Percentiles rank a stretch among this genome's conserved stretches.
phyloP scores from a whole-genome alignment of 2,888 invertebrate species.

The Oligia latruncula region DNA sequence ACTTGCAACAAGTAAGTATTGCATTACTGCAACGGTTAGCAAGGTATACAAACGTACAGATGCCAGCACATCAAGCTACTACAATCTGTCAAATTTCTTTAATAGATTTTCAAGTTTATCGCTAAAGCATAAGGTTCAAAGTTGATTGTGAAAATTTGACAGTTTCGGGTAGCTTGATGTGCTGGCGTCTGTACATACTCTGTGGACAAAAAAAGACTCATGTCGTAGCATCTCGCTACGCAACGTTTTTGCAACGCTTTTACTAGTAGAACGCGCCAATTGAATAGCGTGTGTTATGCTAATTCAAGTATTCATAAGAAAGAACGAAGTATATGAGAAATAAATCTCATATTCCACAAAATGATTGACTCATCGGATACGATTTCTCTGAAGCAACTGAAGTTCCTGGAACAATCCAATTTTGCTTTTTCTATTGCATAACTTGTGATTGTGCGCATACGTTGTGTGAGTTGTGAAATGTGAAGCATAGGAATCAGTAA shows the following conservation, averaged over 20 bases:
- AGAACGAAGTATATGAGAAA: neutral
- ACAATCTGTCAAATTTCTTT: too few relatives aligned
- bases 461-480: constrained; percentile 10
- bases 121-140: too few relatives aligned
- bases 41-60: neutral
- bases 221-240: constrained; percentile 23
- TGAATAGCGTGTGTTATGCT: neutral
- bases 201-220: neutral
- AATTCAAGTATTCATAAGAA: neutral
- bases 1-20: neutral
- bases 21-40: neutral
- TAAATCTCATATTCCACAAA: neutral
- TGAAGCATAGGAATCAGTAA: constrained; percentile 39
- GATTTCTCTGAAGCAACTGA: neutral
- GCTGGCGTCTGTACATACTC: too few relatives aligned
- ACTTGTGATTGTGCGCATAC: neutral
- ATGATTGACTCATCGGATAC: neutral
- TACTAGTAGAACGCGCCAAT: neutral
- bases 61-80: too few relatives aligned
- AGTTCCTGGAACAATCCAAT: neutral
- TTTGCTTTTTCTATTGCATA: neutral
- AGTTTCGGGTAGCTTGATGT: too few relatives aligned
- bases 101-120: too few relatives aligned
- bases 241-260: constrained; percentile 12
- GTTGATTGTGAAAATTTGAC: too few relatives aligned